phyloP scores from a whole-genome alignment of 92 coral and sea anemone genomes.

The Micromussa lordhowensis region DNA sequence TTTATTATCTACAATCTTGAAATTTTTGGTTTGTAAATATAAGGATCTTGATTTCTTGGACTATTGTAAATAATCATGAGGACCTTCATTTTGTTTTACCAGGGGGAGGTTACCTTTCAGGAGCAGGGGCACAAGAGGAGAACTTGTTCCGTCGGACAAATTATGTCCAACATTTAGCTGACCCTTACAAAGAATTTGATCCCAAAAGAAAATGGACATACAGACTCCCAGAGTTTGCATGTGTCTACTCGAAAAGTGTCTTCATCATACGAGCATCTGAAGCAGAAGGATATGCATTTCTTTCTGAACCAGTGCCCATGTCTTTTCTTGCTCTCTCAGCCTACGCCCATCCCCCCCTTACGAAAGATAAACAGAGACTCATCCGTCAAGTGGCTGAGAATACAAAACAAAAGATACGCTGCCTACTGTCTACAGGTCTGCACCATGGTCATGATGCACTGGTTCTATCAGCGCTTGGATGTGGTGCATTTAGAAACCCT shows the following conservation, averaged over 20 bases:
- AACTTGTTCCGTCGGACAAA: slow-evolving; percentile 87
- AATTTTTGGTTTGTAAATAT: too few relatives aligned
- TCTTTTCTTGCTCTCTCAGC: slow-evolving; percentile 83
- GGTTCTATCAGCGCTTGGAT: slow-evolving; percentile 89
- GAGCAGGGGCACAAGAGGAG: slow-evolving; percentile 94
- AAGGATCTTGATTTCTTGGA: too few relatives aligned
- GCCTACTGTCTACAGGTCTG: slow-evolving; percentile 76
- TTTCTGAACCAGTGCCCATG: slow-evolving; percentile 73
- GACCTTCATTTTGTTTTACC: not conserved
- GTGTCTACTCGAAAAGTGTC: slow-evolving; percentile 85
- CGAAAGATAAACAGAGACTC: slow-evolving; percentile 57
- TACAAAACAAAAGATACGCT: slow-evolving; percentile 70
- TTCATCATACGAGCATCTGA: slow-evolving; percentile 84
- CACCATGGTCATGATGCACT: slow-evolving; percentile 77
- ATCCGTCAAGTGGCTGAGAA: slow-evolving; percentile 71
- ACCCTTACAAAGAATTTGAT: slow-evolving; percentile 78
- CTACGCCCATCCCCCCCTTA: slow-evolving; percentile 71
- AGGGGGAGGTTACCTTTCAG: slow-evolving; percentile 89
- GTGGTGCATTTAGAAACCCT: slow-evolving; percentile 92
- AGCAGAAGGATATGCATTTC: slow-evolving; percentile 78
- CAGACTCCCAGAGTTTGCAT: slow-evolving; percentile 80
- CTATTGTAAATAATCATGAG: too few relatives aligned
- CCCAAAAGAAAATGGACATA: slow-evolving; percentile 64
- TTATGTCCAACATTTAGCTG: slow-evolving; percentile 88
- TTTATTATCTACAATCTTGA: too few relatives aligned